Percentiles rank a stretch among this genome's conserved stretches.
These are phyloP conservation scores for Phyllostomus hastatus DNA, from an alignment of 2,113 vertebrate species.

Conservation along the genomic window DNA sequence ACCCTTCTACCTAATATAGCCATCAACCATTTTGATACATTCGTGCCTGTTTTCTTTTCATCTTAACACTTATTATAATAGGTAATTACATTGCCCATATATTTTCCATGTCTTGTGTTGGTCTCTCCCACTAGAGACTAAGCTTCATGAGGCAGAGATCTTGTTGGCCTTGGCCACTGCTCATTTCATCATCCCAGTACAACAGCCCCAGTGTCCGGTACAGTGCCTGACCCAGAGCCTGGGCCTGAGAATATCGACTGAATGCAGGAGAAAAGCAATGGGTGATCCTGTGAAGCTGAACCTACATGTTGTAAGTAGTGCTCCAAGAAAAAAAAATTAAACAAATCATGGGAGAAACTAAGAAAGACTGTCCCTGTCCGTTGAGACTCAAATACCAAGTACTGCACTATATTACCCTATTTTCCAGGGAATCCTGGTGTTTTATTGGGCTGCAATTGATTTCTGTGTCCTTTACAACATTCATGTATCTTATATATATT, in stretches of 20 bases:
- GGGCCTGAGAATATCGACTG: background rate
- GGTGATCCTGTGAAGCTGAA: background rate
- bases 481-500: background rate
- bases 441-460: background rate
- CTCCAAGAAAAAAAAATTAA: background rate
- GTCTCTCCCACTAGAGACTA: background rate
- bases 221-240: background rate
- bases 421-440: background rate
- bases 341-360: background rate
- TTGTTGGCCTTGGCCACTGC: background rate
- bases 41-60: background rate
- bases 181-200: background rate
- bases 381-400: background rate
- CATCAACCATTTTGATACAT: background rate
- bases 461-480: background rate
- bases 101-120: background rate
- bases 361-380: background rate
- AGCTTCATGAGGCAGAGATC: background rate
- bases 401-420: fast-evolving
- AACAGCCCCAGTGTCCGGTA: too few relatives aligned
- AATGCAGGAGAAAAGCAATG: background rate
- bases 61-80: background rate
- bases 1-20: background rate
- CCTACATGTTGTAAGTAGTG: too few relatives aligned
- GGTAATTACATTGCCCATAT: background rate